Evolutionary conservation across 35 echinoderm and acorn worm genomes (phyloP).

Genomic region (Heliocidaris tuberculata): DNA sequence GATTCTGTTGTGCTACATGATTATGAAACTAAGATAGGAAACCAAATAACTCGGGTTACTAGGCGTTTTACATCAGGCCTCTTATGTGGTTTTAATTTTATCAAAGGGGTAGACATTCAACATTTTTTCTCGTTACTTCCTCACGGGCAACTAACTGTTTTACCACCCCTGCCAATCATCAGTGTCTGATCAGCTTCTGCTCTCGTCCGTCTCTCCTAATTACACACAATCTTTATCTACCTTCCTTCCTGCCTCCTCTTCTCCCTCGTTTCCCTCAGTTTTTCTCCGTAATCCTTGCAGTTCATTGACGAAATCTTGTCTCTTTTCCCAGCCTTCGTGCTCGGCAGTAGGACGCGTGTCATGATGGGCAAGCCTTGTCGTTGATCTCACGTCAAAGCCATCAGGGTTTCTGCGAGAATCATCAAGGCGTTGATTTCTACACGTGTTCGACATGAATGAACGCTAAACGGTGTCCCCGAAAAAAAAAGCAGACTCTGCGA

Average conservation of each 20-base stretch:
- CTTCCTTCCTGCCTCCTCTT: background rate
- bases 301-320: background rate
- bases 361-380: background rate
- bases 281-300: background rate
- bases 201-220: background rate
- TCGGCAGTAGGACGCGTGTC: background rate
- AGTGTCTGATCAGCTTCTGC: background rate
- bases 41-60: too few species aligned
- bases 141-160: background rate
- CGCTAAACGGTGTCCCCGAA: background rate
- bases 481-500: background rate
- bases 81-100: background rate
- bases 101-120: background rate
- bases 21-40: too few species aligned
- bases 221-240: background rate
- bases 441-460: conserved; percentile 38
- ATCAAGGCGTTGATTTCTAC: conserved; percentile 15
- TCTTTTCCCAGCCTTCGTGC: background rate
- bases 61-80: too few species aligned
- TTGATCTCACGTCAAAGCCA: background rate
- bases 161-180: background rate
- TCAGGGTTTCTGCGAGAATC: background rate
- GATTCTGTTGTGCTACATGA: too few species aligned
- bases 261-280: background rate
- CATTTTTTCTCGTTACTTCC: background rate